Base-by-base conservation (phyloP, 2,888 invertebrate genomes). In the Drosophila recens region DNA sequence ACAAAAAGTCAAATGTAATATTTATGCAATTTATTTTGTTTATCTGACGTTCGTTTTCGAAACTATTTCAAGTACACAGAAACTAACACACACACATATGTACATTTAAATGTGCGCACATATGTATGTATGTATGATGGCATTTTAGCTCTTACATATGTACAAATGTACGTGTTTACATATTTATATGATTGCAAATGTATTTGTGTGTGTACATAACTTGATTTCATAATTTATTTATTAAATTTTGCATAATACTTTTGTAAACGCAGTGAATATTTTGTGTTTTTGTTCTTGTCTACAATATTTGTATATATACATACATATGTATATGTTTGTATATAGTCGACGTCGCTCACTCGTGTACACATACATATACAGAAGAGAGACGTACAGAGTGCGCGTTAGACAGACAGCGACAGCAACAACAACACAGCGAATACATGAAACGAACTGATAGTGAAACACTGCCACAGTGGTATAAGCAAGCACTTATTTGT, bases 381-480 rank as follows among this genome's bases (percentile, higher is more conserved):
- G 11, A 34, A 59, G 64, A 71, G 61, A 61, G 52, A 56, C 61
- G 43, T 75, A 67, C 64, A 61, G 38, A 67, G 38, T 57, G 61
- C 78, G 81, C 79, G 81, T 83, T 83, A 87, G 82, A 72, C 57
- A 82, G 72, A 77, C 68, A 73, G 56, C 54, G 67, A 63, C 48
- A 49, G 48, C 59, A 82, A 74, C 75, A 81, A 69, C 66, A 67
- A 72, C 64, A 65, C 59, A 56, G 49, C 45, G 74, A 62, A 54
- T 53, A 59, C 15, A 42, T 57, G 85, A 75, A 82, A 87, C 85
- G 62, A 67, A 72, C 69, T 82, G 87, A 82, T 82, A 82, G 63
- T 87, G 82, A 67, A 82, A 82, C 82, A 87, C 63, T 66, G 57
- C 54, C 63, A 84, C 80, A 71, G 69, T 82, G 79, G 69, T 40